Evolutionary conservation across 2,797 vertebrate species (phyloP), one percentile per base, ranked within the genome.

Genomic region (Merluccius polli): DNA sequence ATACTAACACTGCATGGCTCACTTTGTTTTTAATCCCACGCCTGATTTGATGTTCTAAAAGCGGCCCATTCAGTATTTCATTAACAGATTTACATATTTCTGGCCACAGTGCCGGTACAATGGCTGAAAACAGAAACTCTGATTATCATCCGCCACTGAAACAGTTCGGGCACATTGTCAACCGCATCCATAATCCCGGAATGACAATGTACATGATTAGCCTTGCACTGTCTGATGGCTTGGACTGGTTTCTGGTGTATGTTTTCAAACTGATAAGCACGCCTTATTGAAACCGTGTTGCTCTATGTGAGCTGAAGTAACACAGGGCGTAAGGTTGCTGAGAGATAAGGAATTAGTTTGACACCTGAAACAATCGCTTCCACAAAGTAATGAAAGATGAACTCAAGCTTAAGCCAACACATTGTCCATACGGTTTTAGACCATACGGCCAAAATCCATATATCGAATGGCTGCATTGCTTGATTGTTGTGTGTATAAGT

Each of bases 11-110:
- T 21, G 77, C 82, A 82, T 33, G 27, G 75, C 75, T 80, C 48
- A 73, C 10, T 81, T 63, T 27, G n/a, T 12, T 63, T 63, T 79
- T 81, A 83, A 85, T 74, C 81, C 72, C 79, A 80, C 59, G 70
- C 52, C 78, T 44, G 71, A 83, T 79, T 27, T 38, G 72, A 15
- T 79, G 38, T 77, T 81, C 77, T 87, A 86, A 82, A 88, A 12
- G 71, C 13, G 73, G 41, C 86, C 83, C 79, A 84, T 84, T 85
- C 75, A 76, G 75, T 78, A 75, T 82, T 82, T 88, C 77, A 79
- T 84, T 81, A 84, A 85, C 72, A 84, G 78, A 84, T 81, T 78
- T 78, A 79, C 82, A 76, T 87, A 83, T 87, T 86, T 84, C 77
- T 73, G 81, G 81, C 69, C 74, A 48, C 77, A 79, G 15, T 41